Conservation (phyloP, 2,113 vertebrate species). For the Pterocles orientalis region DNA sequence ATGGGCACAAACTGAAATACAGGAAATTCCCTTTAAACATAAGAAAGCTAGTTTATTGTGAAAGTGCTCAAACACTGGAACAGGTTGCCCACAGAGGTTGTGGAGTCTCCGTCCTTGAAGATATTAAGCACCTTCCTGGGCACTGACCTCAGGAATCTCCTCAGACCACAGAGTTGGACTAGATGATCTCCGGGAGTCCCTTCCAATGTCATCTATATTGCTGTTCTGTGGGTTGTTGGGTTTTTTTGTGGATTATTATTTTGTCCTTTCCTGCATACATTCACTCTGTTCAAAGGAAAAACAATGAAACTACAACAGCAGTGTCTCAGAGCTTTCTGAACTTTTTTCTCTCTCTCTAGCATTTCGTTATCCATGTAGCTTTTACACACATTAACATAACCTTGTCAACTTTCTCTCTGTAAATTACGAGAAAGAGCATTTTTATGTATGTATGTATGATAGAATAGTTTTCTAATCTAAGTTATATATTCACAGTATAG, state of each 20-base stretch:
- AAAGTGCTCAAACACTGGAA: neutral
- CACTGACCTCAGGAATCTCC: neutral
- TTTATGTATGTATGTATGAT: neutral
- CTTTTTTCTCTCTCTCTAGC: neutral
- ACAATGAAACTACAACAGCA: neutral
- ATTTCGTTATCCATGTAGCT: neutral
- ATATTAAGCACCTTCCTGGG: neutral
- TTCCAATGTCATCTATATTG: neutral
- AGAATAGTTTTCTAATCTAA: neutral
- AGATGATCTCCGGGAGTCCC: neutral
- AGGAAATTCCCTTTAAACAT: neutral
- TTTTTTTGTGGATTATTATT: neutral
- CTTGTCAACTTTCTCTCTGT: neutral
- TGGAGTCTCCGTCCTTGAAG: neutral
- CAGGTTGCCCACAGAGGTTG: neutral
- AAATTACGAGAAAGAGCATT: neutral
- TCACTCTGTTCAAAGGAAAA: neutral
- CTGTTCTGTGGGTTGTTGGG: neutral
- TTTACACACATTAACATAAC: neutral
- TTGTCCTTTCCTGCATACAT: neutral
- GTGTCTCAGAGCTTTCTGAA: neutral
- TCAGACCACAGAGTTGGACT: neutral
- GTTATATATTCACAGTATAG: neutral
- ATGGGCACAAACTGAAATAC: neutral
- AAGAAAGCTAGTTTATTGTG: neutral